A percentile compares a stretch with the other conserved stretches of the same genome.
These are phyloP conservation scores for Helostoma temminkii DNA, from an alignment of 2,797 vertebrate genomes.

Conservation along the genomic window DNA sequence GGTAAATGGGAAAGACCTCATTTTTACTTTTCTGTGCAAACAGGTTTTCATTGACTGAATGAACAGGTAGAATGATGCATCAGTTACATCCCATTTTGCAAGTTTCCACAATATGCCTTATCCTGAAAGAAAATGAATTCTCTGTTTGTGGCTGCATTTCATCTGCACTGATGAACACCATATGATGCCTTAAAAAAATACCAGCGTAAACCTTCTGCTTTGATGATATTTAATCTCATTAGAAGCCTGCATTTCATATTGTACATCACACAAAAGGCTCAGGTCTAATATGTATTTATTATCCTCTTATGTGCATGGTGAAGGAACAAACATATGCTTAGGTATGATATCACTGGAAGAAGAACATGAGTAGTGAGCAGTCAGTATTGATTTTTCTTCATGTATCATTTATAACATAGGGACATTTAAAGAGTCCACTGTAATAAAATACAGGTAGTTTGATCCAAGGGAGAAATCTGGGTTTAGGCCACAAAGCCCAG, in stretches of 20 bases:
- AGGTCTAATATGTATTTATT: conserved; percentile 47
- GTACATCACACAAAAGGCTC: conserved; percentile 39
- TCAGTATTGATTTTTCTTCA: conserved; percentile 30
- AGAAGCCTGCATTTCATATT: conserved; percentile 32
- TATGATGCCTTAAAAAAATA: conserved; percentile 4
- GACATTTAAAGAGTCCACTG: conserved; percentile 36
- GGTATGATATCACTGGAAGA: conserved; percentile 28
- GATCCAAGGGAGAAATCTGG: conserved; percentile 18
- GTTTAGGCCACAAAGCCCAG: conserved; percentile 8
- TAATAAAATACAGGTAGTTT: conserved; percentile 44
- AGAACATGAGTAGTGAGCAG: conserved; percentile 21
- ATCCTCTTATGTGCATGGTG: conserved; percentile 32
- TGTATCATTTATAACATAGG: conserved; percentile 36
- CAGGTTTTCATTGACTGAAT: conserved; percentile 11
- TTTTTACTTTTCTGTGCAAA: conserved; percentile 30
- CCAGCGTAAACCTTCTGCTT: conserved; percentile 27
- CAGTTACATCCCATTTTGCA: background rate
- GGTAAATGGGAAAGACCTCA: conserved; percentile 53
- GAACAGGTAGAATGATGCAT: conserved; percentile 9
- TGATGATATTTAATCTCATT: conserved; percentile 44
- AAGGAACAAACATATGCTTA: conserved; percentile 34
- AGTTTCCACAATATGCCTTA: conserved; percentile 7
- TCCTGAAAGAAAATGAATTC: conserved; percentile 8
- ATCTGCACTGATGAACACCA: conserved; percentile 12
- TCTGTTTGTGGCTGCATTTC: conserved; percentile 18